Evolutionary conservation across 2,113 vertebrate genomes (phyloP), one percentile per base, ranked within the genome.

Genomic region (Falcunculus frontatus): DNA sequence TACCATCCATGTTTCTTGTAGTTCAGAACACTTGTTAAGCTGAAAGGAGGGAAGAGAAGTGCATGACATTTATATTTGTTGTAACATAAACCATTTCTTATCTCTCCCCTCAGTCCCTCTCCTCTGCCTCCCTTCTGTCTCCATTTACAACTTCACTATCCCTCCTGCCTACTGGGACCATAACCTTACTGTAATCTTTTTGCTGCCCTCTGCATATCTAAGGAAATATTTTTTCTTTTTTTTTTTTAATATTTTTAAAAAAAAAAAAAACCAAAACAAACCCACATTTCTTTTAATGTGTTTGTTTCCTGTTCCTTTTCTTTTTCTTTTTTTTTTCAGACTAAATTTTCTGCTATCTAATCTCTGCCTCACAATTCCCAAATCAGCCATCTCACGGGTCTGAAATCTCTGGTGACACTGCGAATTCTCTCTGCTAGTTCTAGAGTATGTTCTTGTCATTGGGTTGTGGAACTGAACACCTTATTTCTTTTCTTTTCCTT

Each of bases 81-180:
- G 91, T 93, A 96, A 93, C 83, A 93, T 85, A 96, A 96, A 95
- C 73, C 60, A 87, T 90, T 94, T 91, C 92, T 97, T 97, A 96
- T 97, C 95, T 96, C 82, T 92, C 59, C 50, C 76, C 69, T 96
- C 79, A 70, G 89, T 64, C 64, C 32, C 55, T 95, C 63, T 94
- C n/a, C 60, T 92, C 59, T 87, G 47, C 67, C 37, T 94, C 44
- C 73, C 37, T 84, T 81, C 72, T 94, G 83, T 95, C 93, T 96
- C 87, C 77, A 39, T 96, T 95, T 97, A 95, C 83, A 94, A 65
- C 90, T 94, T 95, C 74, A 92, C 92, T 96, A 84, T 94, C 47
- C 83, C 26, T 81, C 30, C 70, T 87, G 77, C 69, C 95, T 95
- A 84, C 46, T 83, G 96, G 84, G 96, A 95, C 84, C 52, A 75